A percentile compares a stretch with the other conserved stretches of the same genome.
Conservation (phyloP, 2,888 invertebrate genomes). For the Polydrusus cervinus region DNA sequence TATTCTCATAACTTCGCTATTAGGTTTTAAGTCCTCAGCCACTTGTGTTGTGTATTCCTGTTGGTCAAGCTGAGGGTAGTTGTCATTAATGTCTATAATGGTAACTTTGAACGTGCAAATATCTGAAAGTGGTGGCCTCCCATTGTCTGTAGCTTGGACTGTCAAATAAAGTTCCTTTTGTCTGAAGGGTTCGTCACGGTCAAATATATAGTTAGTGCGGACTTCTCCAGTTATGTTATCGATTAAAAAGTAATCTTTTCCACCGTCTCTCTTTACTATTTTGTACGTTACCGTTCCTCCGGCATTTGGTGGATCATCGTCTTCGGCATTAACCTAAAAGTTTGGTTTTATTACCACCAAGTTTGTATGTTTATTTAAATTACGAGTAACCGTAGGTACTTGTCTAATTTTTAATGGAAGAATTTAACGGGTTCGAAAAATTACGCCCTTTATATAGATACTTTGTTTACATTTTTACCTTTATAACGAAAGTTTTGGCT, state of each 20-base stretch:
- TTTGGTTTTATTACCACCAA: neutral
- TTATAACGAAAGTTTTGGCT: slow-evolving; percentile 83
- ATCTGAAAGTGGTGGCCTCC: slow-evolving; percentile 90
- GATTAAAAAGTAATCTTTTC: slow-evolving; percentile 86
- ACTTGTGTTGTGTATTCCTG: slow-evolving; percentile 82
- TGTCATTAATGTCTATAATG: slow-evolving; percentile 95
- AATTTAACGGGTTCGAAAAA: too few species aligned
- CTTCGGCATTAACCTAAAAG: slow-evolving; percentile 80
- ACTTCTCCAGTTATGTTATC: slow-evolving; percentile 85
- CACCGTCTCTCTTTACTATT: slow-evolving; percentile 84
- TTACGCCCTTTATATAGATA: too few species aligned
- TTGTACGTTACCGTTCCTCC: slow-evolving; percentile 89
- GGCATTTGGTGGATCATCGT: slow-evolving; percentile 82
- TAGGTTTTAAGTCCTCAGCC: slow-evolving; percentile 84
- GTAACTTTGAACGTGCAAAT: slow-evolving; percentile 94
- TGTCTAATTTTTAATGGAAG: too few species aligned
- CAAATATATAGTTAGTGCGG: slow-evolving; percentile 84
- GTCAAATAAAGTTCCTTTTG: slow-evolving; percentile 90
- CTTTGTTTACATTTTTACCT: slow-evolving; percentile 71
- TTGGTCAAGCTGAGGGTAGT: slow-evolving; percentile 87
- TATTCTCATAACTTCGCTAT: slow-evolving; percentile 88
- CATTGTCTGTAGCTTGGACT: slow-evolving; percentile 94
- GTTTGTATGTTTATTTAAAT: too few species aligned
- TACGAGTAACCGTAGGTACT: too few species aligned
- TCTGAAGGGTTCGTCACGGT: slow-evolving; percentile 91